Evolutionary conservation across 2,113 vertebrate genomes (phyloP).

Genomic region (Aix galericulata): DNA sequence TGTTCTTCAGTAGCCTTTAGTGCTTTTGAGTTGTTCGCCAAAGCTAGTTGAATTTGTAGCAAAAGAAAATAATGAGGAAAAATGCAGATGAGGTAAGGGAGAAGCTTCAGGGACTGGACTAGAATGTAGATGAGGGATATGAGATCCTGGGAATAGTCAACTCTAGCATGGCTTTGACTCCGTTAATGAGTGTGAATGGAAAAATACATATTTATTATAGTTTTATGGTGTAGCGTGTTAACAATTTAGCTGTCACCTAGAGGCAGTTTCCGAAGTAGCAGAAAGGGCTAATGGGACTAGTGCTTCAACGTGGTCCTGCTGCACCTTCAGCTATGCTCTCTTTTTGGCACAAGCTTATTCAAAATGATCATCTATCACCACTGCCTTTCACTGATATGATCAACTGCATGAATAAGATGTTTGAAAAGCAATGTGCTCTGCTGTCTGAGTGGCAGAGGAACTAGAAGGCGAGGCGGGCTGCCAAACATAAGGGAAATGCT

Average conservation of each 20-base stretch:
- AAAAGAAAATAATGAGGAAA: slow-evolving; percentile 39
- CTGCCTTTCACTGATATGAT: not conserved
- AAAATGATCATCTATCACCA: not conserved
- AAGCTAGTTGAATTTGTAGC: slow-evolving; percentile 26
- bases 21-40: slow-evolving; percentile 1
- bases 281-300: not conserved
- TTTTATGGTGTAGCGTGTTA: not conserved
- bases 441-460: not conserved
- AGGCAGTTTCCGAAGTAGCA: not conserved
- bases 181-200: not conserved
- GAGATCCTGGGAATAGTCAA: not conserved
- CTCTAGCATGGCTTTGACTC: not conserved
- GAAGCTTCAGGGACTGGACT: not conserved
- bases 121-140: slow-evolving; percentile 26
- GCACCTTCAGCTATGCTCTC: not conserved
- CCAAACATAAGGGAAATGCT: not conserved
- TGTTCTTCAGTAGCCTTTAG: not conserved
- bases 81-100: slow-evolving; percentile 31
- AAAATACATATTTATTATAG: slow-evolving; percentile 13
- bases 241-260: not conserved
- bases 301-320: not conserved
- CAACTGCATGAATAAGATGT: not conserved
- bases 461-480: not conserved
- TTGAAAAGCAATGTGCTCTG: not conserved
- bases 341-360: not conserved